Percentiles rank a stretch among this genome's conserved stretches.
These are phyloP conservation scores for Ctenoplectra terminalis DNA, from an alignment of 1,140 invertebrate species.

Conservation along the genomic window DNA sequence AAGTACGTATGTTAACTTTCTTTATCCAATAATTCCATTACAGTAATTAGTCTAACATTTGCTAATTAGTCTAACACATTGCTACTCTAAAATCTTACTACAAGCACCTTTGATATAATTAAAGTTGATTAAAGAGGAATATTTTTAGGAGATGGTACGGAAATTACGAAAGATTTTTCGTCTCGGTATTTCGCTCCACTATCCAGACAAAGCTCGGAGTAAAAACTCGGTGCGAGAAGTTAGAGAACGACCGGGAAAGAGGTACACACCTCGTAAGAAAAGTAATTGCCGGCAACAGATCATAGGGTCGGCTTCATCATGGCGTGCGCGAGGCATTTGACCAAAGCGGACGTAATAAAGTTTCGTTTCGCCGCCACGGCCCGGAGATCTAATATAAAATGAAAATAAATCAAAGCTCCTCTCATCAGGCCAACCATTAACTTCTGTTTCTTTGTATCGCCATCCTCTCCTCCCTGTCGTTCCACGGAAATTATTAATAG, in stretches of 20 bases:
- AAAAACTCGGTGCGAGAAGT: background rate
- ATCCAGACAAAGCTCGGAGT: background rate
- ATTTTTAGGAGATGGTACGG: no score
- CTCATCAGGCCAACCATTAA: conserved; percentile 24
- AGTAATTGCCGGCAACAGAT: conserved; percentile 48
- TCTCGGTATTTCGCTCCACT: background rate
- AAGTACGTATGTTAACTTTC: no score
- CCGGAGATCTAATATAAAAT: conserved; percentile 45
- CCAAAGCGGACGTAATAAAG: no score
- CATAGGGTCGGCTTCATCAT: conserved; percentile 35
- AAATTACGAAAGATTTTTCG: conserved; percentile 1
- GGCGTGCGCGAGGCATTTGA: conserved; percentile 32
- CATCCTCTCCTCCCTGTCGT: background rate
- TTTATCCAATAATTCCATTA: no score
- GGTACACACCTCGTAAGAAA: conserved; percentile 35
- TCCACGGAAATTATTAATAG: background rate
- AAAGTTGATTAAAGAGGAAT: no score
- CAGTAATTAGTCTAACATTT: no score
- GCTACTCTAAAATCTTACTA: no score
- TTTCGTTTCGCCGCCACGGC: conserved; percentile 25
- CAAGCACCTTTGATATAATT: no score
- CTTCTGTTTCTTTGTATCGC: conserved; percentile 21
- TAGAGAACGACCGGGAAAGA: background rate
- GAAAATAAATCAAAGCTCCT: conserved; percentile 47
- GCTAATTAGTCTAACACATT: no score